Conservation (phyloP, 2,113 vertebrate genomes). For the Tretioscincus oriximinensis region DNA sequence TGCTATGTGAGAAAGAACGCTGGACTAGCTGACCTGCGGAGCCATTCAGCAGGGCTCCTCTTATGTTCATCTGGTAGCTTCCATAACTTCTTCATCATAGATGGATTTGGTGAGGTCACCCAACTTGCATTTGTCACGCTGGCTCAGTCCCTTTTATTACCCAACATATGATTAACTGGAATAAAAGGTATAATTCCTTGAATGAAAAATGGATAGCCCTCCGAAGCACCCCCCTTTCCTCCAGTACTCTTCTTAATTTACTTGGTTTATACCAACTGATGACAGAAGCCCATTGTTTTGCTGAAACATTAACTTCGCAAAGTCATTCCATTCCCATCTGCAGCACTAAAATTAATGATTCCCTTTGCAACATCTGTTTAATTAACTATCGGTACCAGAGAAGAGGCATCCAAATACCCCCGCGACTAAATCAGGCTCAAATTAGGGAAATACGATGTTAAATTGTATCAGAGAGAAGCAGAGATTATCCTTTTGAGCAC, state of each 20-base stretch:
- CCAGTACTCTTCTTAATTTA: constrained; percentile 80
- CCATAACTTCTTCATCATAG: no score
- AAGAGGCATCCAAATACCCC: constrained; percentile 80
- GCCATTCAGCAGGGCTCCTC: no score
- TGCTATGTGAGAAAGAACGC: no score
- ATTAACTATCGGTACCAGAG: constrained; percentile 82
- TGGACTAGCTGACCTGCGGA: no score
- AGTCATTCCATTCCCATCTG: constrained; percentile 83
- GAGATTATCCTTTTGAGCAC: constrained; percentile 75
- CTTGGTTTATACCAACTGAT: constrained; percentile 80
- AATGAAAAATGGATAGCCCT: constrained; percentile 70
- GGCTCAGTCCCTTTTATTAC: not conserved
- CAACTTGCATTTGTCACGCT: constrained; percentile 3
- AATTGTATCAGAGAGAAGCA: constrained; percentile 78
- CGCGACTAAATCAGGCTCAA: constrained; percentile 82
- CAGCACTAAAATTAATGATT: constrained; percentile 85
- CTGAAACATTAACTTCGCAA: constrained; percentile 84
- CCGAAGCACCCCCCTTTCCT: constrained; percentile 55
- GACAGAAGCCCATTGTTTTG: constrained; percentile 84
- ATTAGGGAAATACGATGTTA: constrained; percentile 80
- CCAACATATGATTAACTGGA: constrained; percentile 32
- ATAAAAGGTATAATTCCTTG: constrained; percentile 55
- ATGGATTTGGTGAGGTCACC: not conserved
- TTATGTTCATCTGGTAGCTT: no score
- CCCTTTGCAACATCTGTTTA: constrained; percentile 85